Conservation (phyloP, 2,113 vertebrate genomes). For the Dipodomys ordii region DNA sequence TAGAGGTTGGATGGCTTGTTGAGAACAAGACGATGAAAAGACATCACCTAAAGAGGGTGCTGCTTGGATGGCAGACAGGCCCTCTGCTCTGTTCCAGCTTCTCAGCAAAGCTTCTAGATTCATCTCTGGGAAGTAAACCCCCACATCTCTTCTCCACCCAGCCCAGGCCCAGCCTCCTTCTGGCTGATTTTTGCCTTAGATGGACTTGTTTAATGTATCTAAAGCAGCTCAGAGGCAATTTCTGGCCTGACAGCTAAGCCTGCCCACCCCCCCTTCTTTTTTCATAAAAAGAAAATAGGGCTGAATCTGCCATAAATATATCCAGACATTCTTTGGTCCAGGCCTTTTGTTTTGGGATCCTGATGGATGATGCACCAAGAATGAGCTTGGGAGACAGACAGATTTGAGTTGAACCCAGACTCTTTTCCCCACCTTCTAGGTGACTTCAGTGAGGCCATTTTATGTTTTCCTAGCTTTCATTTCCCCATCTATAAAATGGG, state of each 20-base stretch:
- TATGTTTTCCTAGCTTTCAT: constrained; percentile 23
- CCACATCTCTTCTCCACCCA: neutral
- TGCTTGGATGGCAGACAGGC: neutral
- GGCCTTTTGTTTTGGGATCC: neutral
- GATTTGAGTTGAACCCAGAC: constrained; percentile 35
- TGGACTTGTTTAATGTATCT: neutral
- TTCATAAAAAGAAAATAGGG: neutral
- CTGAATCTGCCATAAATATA: neutral
- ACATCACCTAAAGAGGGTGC: neutral
- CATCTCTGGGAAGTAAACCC: neutral
- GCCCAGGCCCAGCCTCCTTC: neutral
- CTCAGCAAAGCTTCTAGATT: constrained; percentile 24
- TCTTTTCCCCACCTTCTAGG: neutral
- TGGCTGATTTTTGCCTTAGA: neutral
- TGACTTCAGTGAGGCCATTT: constrained; percentile 25
- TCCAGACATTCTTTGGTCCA: neutral
- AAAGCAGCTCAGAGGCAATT: constrained; percentile 43
- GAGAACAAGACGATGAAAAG: neutral
- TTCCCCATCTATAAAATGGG: constrained; percentile 54
- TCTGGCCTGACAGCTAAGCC: neutral
- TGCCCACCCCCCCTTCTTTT: neutral
- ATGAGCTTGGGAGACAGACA: constrained; percentile 30
- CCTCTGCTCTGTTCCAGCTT: neutral
- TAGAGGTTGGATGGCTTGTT: neutral
- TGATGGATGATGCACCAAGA: neutral